These are phyloP conservation scores for Pantelozetes paolii DNA, from an alignment of 2,888 invertebrate genomes.

Conservation along the genomic window DNA sequence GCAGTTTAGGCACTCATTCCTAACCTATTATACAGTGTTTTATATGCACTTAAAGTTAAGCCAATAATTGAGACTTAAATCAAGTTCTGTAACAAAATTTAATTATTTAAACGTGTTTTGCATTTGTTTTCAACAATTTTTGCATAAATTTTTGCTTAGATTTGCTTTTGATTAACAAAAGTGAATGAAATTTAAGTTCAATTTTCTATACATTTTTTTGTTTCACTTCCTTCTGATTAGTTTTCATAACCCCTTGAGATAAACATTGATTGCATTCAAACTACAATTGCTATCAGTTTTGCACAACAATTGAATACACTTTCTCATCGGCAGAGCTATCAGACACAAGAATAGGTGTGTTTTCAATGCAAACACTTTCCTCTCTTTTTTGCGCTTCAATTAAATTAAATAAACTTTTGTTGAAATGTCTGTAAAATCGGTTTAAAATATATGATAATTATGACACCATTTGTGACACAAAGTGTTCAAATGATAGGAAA, in stretches of 20 bases:
- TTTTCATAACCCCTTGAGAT: not conserved
- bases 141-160: no score
- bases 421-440: no score
- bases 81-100: not conserved
- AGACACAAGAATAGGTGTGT: no score
- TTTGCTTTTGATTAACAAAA: not conserved
- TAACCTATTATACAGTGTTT: not conserved
- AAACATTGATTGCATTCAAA: not conserved
- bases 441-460: no score
- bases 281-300: not conserved
- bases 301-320: no score
- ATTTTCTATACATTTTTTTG: not conserved
- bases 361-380: no score
- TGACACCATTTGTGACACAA: no score
- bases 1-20: not conserved
- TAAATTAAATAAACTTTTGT: no score
- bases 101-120: conserved; percentile 16
- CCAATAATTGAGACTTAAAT: not conserved
- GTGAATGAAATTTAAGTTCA: no score
- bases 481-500: no score
- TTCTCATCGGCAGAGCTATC: no score
- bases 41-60: not conserved
- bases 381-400: no score
- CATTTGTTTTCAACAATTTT: not conserved
- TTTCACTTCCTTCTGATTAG: not conserved